Conservation (phyloP, 92 coral and sea anemone genomes). For the Zoanthus solanderi region DNA sequence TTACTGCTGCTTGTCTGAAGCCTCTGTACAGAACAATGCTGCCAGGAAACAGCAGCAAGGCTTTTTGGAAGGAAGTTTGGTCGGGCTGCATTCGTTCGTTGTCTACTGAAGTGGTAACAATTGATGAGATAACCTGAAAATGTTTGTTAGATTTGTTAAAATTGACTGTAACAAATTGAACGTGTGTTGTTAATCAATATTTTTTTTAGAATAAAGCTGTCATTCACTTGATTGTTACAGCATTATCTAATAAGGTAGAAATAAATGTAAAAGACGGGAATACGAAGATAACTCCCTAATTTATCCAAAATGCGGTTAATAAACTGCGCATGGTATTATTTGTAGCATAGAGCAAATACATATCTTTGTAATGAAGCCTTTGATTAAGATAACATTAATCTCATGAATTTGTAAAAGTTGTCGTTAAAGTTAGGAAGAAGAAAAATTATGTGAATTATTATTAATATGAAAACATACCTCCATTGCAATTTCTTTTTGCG, state of each 20-base stretch:
- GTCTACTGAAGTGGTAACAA: neutral
- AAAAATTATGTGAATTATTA: slow-evolving; percentile 1
- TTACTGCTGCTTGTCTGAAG: slow-evolving; percentile 34
- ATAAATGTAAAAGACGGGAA: neutral
- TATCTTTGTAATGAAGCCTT: no score
- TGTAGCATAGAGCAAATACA: neutral
- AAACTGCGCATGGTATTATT: neutral
- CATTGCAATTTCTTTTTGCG: slow-evolving; percentile 64
- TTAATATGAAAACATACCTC: slow-evolving; percentile 41
- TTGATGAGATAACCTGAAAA: neutral
- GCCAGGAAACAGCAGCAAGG: slow-evolving; percentile 41
- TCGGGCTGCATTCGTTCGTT: neutral
- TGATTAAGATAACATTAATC: no score
- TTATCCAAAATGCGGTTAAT: neutral
- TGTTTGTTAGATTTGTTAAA: neutral
- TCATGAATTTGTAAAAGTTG: no score
- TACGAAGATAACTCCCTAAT: neutral
- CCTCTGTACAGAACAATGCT: slow-evolving; percentile 43
- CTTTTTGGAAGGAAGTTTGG: neutral
- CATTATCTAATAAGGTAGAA: neutral
- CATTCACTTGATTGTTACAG: neutral
- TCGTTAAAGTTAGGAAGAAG: neutral
- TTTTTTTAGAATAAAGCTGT: neutral
- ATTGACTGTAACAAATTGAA: neutral
- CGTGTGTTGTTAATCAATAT: no score